Percentiles rank a stretch among this genome's conserved stretches.
phyloP scores from a whole-genome alignment of 2,797 vertebrate species.

The Lacerta bilineata region DNA sequence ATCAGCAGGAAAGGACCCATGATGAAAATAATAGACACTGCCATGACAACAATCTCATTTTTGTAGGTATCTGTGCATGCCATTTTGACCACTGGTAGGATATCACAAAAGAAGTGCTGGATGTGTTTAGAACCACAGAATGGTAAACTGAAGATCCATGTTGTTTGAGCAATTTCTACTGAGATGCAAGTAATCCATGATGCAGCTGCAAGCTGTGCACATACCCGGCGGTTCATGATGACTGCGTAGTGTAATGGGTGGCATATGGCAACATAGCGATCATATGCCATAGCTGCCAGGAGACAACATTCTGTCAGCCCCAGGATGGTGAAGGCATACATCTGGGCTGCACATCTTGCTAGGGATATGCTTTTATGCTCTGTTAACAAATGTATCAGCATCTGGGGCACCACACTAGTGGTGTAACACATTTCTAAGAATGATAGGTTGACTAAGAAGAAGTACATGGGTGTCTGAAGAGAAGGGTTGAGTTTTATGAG shows the following conservation, averaged over 20 bases:
- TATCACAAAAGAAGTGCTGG: constrained; percentile 71
- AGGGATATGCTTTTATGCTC: constrained; percentile 58
- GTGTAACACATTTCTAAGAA: constrained; percentile 68
- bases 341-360: constrained; percentile 64
- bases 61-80: constrained; percentile 59
- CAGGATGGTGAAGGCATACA: constrained; percentile 59
- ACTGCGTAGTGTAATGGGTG: constrained; percentile 58
- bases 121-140: constrained; percentile 68
- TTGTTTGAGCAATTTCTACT: constrained; percentile 49
- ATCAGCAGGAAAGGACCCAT: constrained; percentile 61
- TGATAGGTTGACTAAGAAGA: constrained; percentile 67
- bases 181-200: constrained; percentile 54
- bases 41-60: constrained; percentile 29
- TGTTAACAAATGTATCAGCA: constrained; percentile 60
- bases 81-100: constrained; percentile 61
- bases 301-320: constrained; percentile 68
- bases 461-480: constrained; percentile 70
- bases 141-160: constrained; percentile 54
- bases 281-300: constrained; percentile 64
- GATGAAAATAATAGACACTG: constrained; percentile 44
- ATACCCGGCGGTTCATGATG: constrained; percentile 50
- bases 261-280: constrained; percentile 68
- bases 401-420: constrained; percentile 64
- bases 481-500: constrained; percentile 48
- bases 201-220: constrained; percentile 48